phyloP scores from a whole-genome alignment of 2,797 vertebrate species.

The Garrulus glandarius region DNA sequence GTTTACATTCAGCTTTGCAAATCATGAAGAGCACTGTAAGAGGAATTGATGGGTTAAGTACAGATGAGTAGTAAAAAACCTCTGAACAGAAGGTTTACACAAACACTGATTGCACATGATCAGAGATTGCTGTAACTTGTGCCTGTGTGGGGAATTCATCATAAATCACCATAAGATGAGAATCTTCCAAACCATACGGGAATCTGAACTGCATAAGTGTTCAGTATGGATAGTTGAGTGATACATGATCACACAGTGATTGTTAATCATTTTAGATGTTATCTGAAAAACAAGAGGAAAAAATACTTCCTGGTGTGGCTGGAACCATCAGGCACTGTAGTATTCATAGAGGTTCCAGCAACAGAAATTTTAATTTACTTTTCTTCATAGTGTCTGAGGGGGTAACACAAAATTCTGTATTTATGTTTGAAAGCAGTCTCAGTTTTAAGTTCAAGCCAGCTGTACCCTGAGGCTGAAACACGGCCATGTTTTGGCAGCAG shows the following conservation, averaged over 20 bases:
- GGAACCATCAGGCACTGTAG: not conserved
- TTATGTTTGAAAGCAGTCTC: slow-evolving; percentile 49
- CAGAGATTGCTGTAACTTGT: not conserved
- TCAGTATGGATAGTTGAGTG: not conserved
- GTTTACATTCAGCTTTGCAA: not conserved
- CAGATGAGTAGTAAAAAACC: not conserved
- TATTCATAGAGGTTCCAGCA: not conserved
- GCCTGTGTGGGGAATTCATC: not conserved
- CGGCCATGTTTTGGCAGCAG: slow-evolving; percentile 55
- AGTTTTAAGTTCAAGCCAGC: slow-evolving; percentile 43
- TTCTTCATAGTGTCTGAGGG: not conserved
- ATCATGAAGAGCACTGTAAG: not conserved
- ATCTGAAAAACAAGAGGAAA: not conserved
- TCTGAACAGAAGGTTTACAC: not conserved
- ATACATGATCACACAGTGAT: not conserved
- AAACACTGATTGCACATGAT: not conserved
- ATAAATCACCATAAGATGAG: not conserved
- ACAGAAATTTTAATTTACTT: not conserved
- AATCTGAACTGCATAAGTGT: not conserved
- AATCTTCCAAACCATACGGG: not conserved
- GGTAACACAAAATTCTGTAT: not conserved
- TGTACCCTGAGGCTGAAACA: slow-evolving; percentile 55
- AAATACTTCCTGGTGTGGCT: not conserved
- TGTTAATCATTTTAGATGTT: not conserved
- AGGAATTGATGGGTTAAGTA: not conserved